Percentiles rank a stretch among this genome's conserved stretches.
phyloP scores from a whole-genome alignment of 2,888 invertebrate species.

The Zygothrica quintamaculata region DNA sequence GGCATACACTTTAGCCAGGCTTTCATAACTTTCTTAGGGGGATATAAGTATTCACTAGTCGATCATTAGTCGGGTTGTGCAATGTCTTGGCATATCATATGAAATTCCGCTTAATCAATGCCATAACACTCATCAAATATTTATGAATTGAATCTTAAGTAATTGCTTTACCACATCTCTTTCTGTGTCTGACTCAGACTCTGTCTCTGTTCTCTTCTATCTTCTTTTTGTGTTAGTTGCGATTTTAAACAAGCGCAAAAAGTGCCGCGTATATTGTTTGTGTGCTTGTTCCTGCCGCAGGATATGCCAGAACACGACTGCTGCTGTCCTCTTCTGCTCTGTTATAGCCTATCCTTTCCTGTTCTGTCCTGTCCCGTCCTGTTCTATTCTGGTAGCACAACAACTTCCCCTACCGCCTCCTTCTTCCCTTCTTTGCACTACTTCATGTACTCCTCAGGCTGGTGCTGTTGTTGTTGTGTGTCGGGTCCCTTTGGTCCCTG shows the following conservation, averaged over 20 bases:
- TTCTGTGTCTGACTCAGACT: neutral
- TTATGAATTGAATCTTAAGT: slow-evolving; percentile 54
- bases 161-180: slow-evolving; percentile 38
- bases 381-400: neutral
- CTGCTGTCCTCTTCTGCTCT: neutral
- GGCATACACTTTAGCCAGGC: too few relatives aligned
- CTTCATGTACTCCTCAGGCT: neutral
- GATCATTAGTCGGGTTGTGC: too few relatives aligned
- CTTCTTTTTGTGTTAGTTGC: slow-evolving; percentile 66
- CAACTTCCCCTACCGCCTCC: neutral
- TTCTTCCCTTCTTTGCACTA: neutral
- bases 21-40: neutral
- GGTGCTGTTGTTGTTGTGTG: neutral
- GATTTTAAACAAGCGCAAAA: slow-evolving; percentile 45
- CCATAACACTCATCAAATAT: slow-evolving; percentile 57
- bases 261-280: slow-evolving; percentile 8
- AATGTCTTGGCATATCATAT: neutral
- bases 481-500: slow-evolving; percentile 8
- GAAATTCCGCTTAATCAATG: slow-evolving; percentile 40
- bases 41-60: too few relatives aligned
- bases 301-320: slow-evolving; percentile 44
- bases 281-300: slow-evolving; percentile 25
- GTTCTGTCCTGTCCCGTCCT: neutral
- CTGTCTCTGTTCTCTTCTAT: neutral
- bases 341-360: neutral